Evolutionary conservation across 2,888 invertebrate species (phyloP).

Genomic region (Folsomia manolachei): DNA sequence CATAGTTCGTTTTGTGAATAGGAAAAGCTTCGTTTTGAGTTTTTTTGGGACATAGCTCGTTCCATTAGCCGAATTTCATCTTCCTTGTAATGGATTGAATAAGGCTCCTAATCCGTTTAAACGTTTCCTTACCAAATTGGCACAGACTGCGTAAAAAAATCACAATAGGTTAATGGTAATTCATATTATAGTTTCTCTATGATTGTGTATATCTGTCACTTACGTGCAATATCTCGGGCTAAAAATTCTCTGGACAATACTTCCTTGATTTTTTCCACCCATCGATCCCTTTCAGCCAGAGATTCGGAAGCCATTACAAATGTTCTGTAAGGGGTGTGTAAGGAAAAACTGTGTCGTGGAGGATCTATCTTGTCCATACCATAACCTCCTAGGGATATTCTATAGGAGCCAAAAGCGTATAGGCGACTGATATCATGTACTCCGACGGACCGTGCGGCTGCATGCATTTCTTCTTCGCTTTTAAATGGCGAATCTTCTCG

Average conservation of each 20-base stretch:
- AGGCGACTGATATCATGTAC: slow-evolving; percentile 32
- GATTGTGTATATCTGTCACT: slow-evolving; percentile 21
- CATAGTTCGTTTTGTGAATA: not conserved
- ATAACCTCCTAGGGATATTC: slow-evolving; percentile 42
- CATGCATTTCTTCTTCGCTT: slow-evolving; percentile 23
- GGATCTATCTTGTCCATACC: slow-evolving; percentile 44
- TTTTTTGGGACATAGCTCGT: not conserved
- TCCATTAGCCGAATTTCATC: slow-evolving; percentile 14
- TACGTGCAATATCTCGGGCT: slow-evolving; percentile 41
- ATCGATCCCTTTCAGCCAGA: slow-evolving; percentile 36
- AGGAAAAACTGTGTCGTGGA: slow-evolving; percentile 36
- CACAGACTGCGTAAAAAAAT: slow-evolving; percentile 63
- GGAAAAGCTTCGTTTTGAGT: not conserved
- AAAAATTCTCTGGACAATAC: slow-evolving; percentile 36
- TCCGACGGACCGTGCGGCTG: slow-evolving; percentile 25
- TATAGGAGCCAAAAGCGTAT: slow-evolving; percentile 27
- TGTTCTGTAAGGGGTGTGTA: slow-evolving; percentile 47
- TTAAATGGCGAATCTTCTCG: slow-evolving; percentile 21
- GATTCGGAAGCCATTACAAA: slow-evolving; percentile 47
- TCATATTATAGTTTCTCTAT: not conserved
- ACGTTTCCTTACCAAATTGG: slow-evolving; percentile 68
- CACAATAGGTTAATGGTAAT: slow-evolving; percentile 10
- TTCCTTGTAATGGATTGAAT: slow-evolving; percentile 24
- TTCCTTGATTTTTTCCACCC: slow-evolving; percentile 38
- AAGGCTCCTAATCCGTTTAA: slow-evolving; percentile 30